Evolutionary conservation across 1,140 invertebrate genomes (phyloP).

Genomic region (Papilio machaon): DNA sequence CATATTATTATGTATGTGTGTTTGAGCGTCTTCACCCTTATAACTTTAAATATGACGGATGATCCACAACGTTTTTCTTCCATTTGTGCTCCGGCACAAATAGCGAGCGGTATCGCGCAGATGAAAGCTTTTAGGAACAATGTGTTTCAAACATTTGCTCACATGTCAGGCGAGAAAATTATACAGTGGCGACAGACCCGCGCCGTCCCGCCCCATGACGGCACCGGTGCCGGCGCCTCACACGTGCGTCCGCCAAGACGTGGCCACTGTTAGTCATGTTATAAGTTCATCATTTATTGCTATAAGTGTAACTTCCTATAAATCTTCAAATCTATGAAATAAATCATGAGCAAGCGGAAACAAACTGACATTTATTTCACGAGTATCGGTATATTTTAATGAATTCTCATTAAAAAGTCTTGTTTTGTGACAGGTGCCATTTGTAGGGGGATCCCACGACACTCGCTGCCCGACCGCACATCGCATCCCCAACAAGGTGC

Average conservation of each 20-base stretch:
- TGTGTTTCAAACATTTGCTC: slow-evolving; percentile 4
- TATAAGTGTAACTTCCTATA: neutral
- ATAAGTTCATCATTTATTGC: neutral
- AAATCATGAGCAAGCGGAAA: no score
- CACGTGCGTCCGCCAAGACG: neutral
- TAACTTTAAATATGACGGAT: neutral
- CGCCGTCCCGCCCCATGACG: neutral
- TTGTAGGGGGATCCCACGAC: no score
- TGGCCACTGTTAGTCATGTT: neutral
- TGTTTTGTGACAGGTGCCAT: no score
- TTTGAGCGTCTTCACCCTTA: neutral
- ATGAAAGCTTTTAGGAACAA: slow-evolving; percentile 4
- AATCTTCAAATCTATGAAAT: neutral
- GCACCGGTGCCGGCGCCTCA: neutral
- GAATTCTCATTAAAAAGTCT: neutral
- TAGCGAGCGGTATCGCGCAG: neutral
- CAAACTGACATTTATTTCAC: neutral
- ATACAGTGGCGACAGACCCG: neutral
- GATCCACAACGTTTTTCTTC: no score
- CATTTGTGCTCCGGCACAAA: neutral
- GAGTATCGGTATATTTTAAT: neutral
- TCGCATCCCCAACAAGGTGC: neutral
- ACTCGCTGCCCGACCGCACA: neutral
- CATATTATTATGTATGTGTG: neutral
- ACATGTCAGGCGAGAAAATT: neutral